Evolutionary conservation across 2,797 vertebrate species (phyloP), one percentile per base, ranked within the genome.

Genomic region (Hemibagrus guttatus): DNA sequence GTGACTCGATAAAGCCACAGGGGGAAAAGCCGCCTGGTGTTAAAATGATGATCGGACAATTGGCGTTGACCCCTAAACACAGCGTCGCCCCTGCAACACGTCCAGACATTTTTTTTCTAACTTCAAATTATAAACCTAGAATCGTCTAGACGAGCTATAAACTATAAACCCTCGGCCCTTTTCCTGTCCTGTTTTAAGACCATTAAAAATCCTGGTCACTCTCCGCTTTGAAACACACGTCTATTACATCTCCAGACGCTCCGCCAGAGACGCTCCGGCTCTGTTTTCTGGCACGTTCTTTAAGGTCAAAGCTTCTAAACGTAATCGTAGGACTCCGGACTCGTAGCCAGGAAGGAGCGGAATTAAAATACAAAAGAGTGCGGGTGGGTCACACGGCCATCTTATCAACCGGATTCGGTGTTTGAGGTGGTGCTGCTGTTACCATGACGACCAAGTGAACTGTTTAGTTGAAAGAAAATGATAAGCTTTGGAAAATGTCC

Each of bases 381-480:
- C 82, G 81, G 81, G 87, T 86, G 23, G 58, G 85, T 84, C 89
- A 64, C 52, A 80, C 81, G 74, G 89, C 84, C 76, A 86, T 85
- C 78, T 79, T 92, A 92, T 93, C 90, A 90, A 84, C 88, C 85
- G 88, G 89, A 90, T 82, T 89, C 88, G 79, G 89, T 81, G 71
- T 89, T 84, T 86, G 59, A 88, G 26, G 81, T 87, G 66, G 81
- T 39, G 82, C 72, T 58, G 89, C 90, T 85, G 88, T 87, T 84
- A 84, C 75, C 46, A 89, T 21, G 87, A 91, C 88, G 92, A 93
- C 93, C 92, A 92, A 93, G 91, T 88, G 85, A 75, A 39, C 21
- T n/a, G 23, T 49, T n/a, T 13, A 49, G 23, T 2, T 72, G 42
- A 72, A 72, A 42, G 9, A 5, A 3, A 72, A 4, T 2, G 39